Base-by-base conservation (phyloP, 2,888 invertebrate genomes). In the Cerastis rubricosa region DNA sequence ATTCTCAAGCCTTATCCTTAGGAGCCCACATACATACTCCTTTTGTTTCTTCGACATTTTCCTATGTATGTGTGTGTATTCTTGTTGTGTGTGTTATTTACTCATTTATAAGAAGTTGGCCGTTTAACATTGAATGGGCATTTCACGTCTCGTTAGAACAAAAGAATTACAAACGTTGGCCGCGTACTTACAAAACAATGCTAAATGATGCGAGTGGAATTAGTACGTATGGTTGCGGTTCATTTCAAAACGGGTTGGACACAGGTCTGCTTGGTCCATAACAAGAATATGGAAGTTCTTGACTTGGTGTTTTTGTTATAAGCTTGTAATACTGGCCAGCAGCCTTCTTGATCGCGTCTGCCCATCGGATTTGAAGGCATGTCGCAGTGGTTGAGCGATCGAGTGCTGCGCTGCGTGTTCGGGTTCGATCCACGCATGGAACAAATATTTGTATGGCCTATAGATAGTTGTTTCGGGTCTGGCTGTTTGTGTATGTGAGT, bases 61-160 rank as follows among this genome's bases (percentile, higher is more conserved):
- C 9, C 8, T 49, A 2, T 59, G 43, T 43, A 51, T 77, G 11
- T 71, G 22, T 77, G 11, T 40, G 43, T 19, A 49, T 47, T 29
- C 9, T 61, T 61, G 29, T 61, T 59, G 74, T 83, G 51, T 74
- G 84, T 19, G 25, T 71, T 76, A 73, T 84, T 84, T 80, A 74
- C 78, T 72, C 74, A 84, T 78, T 78, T 80, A 69, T 84, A 71
- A 84, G 87, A 93, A 92, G 84, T 88, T 83, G 85, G 72, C 78
- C 86, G 89, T 90, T 94, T 94, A 91, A 90, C 94, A 95, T 94
- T 93, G 93, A 95, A 95, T 94, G 93, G 93, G 89, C 90, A 92
- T 93, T 94, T 93, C 90, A 89, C 87, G 89, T 89, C 89, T 90
- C 81, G 89, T 92, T 92, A 92, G 90, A 92, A 94, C 94, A 94